Conservation (phyloP, 2,888 invertebrate species). For the Ormyrus thymus region DNA sequence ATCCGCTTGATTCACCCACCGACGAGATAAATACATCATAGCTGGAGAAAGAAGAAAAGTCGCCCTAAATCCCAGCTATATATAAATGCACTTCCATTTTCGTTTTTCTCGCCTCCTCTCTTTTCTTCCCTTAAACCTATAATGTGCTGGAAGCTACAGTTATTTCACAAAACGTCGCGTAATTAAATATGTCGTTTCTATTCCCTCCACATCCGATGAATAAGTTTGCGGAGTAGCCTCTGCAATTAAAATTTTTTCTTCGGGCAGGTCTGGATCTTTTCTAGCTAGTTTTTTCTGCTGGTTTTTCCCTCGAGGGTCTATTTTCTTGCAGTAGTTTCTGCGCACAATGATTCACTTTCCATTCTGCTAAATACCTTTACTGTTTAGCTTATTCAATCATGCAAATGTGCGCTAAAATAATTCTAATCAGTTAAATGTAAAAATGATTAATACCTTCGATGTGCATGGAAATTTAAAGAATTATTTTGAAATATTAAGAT, state of each 20-base stretch:
- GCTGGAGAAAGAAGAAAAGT: constrained; percentile 4
- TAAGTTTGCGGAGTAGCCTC: constrained; percentile 23
- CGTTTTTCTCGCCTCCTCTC: background rate
- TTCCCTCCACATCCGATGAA: constrained; percentile 18
- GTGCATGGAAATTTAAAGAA: too few species aligned
- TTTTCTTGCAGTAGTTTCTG: background rate
- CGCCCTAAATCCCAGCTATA: constrained; percentile 9
- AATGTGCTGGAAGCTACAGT: constrained; percentile 19
- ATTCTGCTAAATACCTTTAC: too few species aligned
- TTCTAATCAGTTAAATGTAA: too few species aligned
- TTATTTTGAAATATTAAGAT: too few species aligned
- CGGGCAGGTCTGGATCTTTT: constrained; percentile 1
- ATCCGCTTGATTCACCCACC: too few species aligned
- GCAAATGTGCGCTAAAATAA: too few species aligned
- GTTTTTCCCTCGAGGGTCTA: background rate
- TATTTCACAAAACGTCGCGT: constrained; percentile 13
- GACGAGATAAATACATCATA: too few species aligned
- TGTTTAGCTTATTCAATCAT: too few species aligned
- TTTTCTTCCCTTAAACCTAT: background rate
- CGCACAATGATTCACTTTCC: constrained; percentile 14
- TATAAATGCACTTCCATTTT: background rate
- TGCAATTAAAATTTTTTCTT: constrained; percentile 50
- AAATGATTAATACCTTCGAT: too few species aligned
- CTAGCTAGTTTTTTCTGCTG: background rate
- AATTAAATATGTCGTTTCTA: constrained; percentile 43